A percentile compares a stretch with the other conserved stretches of the same genome.
phyloP scores from a whole-genome alignment of 2,888 invertebrate genomes.

The Dione vanillae region DNA sequence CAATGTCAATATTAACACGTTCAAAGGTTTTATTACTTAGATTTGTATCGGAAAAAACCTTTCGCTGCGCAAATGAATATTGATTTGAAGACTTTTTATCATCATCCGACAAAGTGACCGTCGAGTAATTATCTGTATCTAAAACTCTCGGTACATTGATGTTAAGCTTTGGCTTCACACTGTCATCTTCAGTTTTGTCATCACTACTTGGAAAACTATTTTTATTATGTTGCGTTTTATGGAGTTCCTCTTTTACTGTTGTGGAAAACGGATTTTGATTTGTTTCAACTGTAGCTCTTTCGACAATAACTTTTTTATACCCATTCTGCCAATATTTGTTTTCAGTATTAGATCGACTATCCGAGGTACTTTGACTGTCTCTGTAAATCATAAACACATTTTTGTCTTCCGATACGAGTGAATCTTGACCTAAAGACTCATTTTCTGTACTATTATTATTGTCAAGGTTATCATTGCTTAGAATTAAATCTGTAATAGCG shows the following conservation, averaged over 20 bases:
- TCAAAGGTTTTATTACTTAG: conserved; percentile 53
- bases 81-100: conserved; percentile 63
- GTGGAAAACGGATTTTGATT: conserved; percentile 10
- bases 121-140: conserved; percentile 53
- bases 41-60: conserved; percentile 38
- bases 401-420: conserved; percentile 56
- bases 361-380: conserved; percentile 58
- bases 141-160: conserved; percentile 61
- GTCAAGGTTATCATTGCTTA: conserved; percentile 40
- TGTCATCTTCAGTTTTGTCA: conserved; percentile 53
- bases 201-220: conserved; percentile 44
- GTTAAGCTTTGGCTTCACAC: conserved; percentile 57
- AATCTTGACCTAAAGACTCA: conserved; percentile 45
- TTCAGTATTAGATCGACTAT: conserved; percentile 18
- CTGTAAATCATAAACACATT: conserved; percentile 68
- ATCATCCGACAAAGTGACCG: conserved; percentile 53
- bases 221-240: conserved; percentile 31
- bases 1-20: conserved; percentile 12
- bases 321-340: conserved; percentile 27
- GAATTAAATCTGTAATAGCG: conserved; percentile 46
- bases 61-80: conserved; percentile 48
- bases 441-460: conserved; percentile 44
- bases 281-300: conserved; percentile 20
- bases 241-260: conserved; percentile 5
- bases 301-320: conserved; percentile 23